Evolutionary conservation across 2,797 vertebrate species (phyloP).

Genomic region (Sarcophilus harrisii): DNA sequence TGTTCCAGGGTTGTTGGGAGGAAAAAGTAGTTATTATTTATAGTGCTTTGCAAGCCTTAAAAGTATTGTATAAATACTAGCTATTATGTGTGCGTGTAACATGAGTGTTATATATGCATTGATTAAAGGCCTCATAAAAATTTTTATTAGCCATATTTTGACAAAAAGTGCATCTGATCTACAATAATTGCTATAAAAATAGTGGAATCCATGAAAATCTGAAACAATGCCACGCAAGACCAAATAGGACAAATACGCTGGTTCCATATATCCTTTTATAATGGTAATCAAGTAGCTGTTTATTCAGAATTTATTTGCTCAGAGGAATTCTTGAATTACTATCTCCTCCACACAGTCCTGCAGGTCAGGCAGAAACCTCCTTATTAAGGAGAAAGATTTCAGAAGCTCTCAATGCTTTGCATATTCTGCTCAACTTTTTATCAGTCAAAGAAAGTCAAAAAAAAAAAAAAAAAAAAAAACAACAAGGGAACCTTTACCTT

Average conservation of each 20-base stretch:
- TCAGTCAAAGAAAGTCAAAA: not conserved
- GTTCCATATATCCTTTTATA: not conserved
- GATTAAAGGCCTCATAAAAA: not conserved
- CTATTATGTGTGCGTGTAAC: not conserved
- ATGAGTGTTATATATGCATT: not conserved
- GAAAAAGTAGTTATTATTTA: not conserved
- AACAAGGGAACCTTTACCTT: not conserved
- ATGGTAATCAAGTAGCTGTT: not conserved
- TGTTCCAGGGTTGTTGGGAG: not conserved
- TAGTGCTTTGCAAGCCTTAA: not conserved
- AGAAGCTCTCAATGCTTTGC: not conserved
- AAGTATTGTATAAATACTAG: not conserved
- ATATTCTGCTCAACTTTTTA: not conserved
- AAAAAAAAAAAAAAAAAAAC: no score
- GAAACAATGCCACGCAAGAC: not conserved
- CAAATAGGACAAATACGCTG: not conserved
- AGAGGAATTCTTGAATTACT: not conserved
- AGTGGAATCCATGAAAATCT: not conserved
- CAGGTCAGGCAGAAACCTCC: not conserved
- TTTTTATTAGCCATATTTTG: not conserved
- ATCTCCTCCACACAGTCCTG: not conserved
- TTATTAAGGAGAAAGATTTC: not conserved
- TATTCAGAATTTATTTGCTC: not conserved
- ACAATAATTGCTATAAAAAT: not conserved
- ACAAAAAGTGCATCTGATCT: not conserved